Evolutionary conservation across 2,113 vertebrate genomes (phyloP).

Genomic region (Porphyrio hochstetteri): DNA sequence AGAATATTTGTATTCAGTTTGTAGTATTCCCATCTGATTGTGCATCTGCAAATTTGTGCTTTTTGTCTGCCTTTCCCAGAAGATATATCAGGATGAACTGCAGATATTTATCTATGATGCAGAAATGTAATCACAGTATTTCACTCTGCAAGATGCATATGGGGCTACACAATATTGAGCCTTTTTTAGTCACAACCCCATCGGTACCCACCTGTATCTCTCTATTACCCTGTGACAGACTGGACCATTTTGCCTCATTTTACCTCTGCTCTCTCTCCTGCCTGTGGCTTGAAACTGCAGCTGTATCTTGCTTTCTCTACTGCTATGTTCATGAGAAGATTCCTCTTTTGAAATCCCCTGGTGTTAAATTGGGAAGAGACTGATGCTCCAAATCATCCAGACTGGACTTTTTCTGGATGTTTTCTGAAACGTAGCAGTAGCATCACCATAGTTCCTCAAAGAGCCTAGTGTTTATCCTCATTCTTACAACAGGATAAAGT

Average conservation of each 20-base stretch:
- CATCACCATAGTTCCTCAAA: background rate
- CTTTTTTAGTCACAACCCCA: background rate
- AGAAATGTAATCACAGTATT: background rate
- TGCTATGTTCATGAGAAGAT: background rate
- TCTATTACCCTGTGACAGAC: fast-evolving
- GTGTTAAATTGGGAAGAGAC: background rate
- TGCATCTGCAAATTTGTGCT: background rate
- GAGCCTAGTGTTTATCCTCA: background rate
- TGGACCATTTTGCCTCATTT: background rate
- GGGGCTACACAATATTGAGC: background rate
- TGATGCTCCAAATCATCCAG: background rate
- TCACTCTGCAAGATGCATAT: background rate
- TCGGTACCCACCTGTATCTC: fast-evolving
- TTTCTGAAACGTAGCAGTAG: background rate
- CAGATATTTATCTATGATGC: background rate
- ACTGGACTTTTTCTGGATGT: background rate
- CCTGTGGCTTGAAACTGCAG: background rate
- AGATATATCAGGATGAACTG: background rate
- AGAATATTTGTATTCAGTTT: conserved; percentile 4
- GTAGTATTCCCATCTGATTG: background rate
- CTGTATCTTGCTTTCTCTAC: background rate
- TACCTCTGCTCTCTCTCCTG: background rate
- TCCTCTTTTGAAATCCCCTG: background rate
- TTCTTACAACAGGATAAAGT: background rate
- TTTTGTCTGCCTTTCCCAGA: background rate